Evolutionary conservation across 53 echinoderm and acorn worm genomes (phyloP).

Genomic region (Holothuria leucospilota): DNA sequence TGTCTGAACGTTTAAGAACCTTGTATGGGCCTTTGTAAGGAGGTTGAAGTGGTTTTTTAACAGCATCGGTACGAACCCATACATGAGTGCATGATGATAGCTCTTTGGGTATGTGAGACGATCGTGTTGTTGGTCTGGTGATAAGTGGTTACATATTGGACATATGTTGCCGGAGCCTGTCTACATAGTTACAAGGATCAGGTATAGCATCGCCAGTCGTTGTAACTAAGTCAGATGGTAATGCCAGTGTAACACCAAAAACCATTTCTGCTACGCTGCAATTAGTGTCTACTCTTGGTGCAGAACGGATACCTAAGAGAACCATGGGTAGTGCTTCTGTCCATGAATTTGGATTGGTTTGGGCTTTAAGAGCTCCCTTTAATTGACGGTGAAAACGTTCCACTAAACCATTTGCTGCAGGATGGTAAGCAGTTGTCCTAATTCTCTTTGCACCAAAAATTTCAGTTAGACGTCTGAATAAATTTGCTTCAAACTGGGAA

Average conservation of each 20-base stretch:
- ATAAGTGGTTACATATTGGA: background rate
- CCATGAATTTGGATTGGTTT: conserved; percentile 30
- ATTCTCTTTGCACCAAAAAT: no score
- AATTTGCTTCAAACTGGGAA: conserved; percentile 61
- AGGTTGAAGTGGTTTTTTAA: conserved; percentile 46
- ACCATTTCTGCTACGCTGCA: conserved; percentile 48
- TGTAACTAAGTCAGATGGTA: conserved; percentile 18
- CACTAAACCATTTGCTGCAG: no score
- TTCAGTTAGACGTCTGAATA: no score
- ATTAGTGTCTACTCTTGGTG: conserved; percentile 26
- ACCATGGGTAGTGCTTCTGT: conserved; percentile 32
- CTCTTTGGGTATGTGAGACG: background rate
- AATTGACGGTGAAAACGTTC: no score
- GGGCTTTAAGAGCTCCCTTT: conserved; percentile 54
- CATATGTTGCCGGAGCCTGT: conserved; percentile 57
- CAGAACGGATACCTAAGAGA: conserved; percentile 33
- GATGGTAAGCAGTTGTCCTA: conserved; percentile 32
- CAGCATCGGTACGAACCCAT: conserved; percentile 40
- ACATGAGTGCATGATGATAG: conserved; percentile 30
- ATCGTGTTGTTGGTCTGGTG: background rate
- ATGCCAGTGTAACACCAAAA: background rate
- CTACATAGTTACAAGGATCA: conserved; percentile 3
- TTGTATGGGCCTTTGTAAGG: conserved; percentile 52
- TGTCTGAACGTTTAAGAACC: conserved; percentile 25
- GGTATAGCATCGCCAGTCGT: background rate